Evolutionary conservation across 2,888 invertebrate genomes (phyloP).

Genomic region (Zaprionus obscuricornis): DNA sequence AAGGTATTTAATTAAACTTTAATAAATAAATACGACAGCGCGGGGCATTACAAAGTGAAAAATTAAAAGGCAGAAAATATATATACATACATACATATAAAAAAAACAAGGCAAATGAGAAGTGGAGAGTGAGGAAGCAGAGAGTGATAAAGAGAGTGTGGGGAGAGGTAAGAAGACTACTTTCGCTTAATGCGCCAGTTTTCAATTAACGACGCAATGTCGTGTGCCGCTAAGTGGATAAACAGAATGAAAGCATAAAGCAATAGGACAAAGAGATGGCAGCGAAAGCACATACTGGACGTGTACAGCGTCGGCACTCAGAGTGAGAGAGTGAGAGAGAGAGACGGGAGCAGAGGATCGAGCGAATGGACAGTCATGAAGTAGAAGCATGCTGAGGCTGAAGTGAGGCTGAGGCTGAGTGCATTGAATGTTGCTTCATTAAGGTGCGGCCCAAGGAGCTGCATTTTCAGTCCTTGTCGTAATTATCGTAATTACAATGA

Average conservation of each 20-base stretch:
- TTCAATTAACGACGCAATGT: conserved; percentile 68
- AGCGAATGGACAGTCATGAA: background rate
- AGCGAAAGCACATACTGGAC: conserved; percentile 63
- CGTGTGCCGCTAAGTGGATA: conserved; percentile 67
- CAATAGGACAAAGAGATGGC: background rate
- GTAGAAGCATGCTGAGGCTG: background rate
- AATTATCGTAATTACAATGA: conserved; percentile 75
- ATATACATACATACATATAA: conserved; percentile 25
- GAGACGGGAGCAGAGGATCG: background rate
- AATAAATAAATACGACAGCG: conserved; percentile 58
- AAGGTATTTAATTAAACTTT: conserved; percentile 76
- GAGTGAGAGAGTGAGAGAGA: background rate
- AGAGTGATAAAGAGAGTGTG: background rate
- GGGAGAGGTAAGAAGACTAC: conserved; percentile 10
- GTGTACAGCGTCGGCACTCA: background rate
- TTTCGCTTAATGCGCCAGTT: conserved; percentile 68
- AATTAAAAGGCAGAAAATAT: conserved; percentile 48
- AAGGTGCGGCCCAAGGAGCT: conserved; percentile 56
- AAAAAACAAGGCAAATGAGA: background rate
- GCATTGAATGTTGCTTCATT: conserved; percentile 70
- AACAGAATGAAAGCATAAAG: conserved; percentile 32
- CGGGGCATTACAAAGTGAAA: conserved; percentile 46
- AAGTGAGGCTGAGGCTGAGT: conserved; percentile 18
- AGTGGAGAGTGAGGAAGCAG: background rate
- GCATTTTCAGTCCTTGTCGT: conserved; percentile 54